Evolutionary conservation across 2,888 invertebrate species (phyloP).

Genomic region (Mechanitis messenoides): DNA sequence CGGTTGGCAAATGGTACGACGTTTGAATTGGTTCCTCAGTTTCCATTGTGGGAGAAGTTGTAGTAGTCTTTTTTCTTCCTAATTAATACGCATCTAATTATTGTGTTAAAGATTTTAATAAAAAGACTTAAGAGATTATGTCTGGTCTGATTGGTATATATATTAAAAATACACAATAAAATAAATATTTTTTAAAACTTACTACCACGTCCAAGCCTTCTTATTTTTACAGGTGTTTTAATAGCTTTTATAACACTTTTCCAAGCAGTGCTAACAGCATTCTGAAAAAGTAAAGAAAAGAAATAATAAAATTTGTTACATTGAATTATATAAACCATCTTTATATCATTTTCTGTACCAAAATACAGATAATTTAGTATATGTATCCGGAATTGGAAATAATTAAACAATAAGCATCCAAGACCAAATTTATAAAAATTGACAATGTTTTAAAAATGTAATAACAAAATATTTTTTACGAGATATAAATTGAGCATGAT

Average conservation of each 20-base stretch:
- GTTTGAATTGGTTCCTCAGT: not conserved
- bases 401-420: not conserved
- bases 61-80: slow-evolving; percentile 17
- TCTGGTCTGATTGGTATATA: too few relatives aligned
- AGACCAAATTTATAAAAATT: too few relatives aligned
- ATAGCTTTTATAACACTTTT: slow-evolving; percentile 34
- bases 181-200: slow-evolving; percentile 10
- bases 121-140: too few relatives aligned
- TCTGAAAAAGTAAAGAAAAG: slow-evolving; percentile 32
- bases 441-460: too few relatives aligned
- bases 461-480: too few relatives aligned
- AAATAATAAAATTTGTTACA: too few relatives aligned
- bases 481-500: too few relatives aligned
- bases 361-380: too few relatives aligned
- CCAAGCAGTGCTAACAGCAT: slow-evolving; percentile 38
- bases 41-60: slow-evolving; percentile 5
- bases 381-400: not conserved
- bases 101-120: too few relatives aligned
- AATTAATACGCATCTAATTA: slow-evolving; percentile 1
- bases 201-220: slow-evolving; percentile 31
- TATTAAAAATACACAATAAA: too few relatives aligned
- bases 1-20: not conserved
- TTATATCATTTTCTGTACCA: too few relatives aligned
- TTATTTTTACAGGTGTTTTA: slow-evolving; percentile 37
- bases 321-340: too few relatives aligned